phyloP scores from a whole-genome alignment of 1,140 invertebrate species.

The Calephelis virginiensis region DNA sequence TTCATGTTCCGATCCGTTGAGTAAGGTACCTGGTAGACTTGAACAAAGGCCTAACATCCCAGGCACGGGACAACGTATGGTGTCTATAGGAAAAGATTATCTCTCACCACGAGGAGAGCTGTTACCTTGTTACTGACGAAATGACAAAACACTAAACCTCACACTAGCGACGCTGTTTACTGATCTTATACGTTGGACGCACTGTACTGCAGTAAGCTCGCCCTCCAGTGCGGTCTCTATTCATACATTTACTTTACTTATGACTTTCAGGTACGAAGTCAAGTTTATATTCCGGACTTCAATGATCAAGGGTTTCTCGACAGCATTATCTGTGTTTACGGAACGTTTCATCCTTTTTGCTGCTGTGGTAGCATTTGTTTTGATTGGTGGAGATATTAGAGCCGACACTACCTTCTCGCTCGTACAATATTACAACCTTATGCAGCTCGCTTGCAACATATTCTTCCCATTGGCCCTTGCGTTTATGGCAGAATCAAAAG shows the following conservation, averaged over 20 bases:
- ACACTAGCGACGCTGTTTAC: too few relatives aligned
- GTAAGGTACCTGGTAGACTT: too few relatives aligned
- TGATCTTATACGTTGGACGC: too few relatives aligned
- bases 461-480: conserved; percentile 84
- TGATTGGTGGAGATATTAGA: conserved; percentile 81
- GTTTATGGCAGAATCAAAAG: conserved; percentile 79
- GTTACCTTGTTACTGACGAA: too few relatives aligned
- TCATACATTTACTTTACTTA: neutral
- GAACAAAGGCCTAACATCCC: too few relatives aligned
- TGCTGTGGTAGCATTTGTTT: conserved; percentile 84
- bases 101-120: too few relatives aligned
- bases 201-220: too few relatives aligned
- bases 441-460: conserved; percentile 86
- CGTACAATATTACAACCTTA: conserved; percentile 85
- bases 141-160: too few relatives aligned
- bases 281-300: conserved; percentile 83
- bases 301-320: conserved; percentile 85
- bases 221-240: too few relatives aligned
- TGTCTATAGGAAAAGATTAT: too few relatives aligned
- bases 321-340: conserved; percentile 83
- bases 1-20: too few relatives aligned
- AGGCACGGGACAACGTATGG: too few relatives aligned
- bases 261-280: conserved; percentile 75
- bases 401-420: conserved; percentile 86
- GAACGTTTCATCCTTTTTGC: conserved; percentile 86